Percentiles rank a stretch among this genome's conserved stretches.
Evolutionary conservation across 2,797 vertebrate genomes (phyloP).

Genomic region (Falco columbarius): DNA sequence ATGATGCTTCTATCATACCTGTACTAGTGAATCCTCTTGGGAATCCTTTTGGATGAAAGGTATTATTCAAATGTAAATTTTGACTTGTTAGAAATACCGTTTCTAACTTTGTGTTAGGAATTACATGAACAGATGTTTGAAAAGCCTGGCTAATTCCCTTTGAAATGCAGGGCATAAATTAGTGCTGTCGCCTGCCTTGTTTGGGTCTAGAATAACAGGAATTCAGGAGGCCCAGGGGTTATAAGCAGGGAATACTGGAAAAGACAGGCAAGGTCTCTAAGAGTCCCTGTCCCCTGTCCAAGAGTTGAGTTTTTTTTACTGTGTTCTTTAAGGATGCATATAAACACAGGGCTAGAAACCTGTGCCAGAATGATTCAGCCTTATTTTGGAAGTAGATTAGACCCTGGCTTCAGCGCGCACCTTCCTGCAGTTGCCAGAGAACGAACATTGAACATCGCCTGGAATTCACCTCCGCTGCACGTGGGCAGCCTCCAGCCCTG

Average conservation of each 20-base stretch:
- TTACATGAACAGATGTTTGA: neutral
- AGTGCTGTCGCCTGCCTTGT: rapidly evolving
- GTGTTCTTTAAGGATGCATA: neutral
- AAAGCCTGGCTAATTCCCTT: neutral
- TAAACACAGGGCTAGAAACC: neutral
- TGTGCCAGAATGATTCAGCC: neutral
- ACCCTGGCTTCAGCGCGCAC: neutral
- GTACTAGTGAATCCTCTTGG: neutral
- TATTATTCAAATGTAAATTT: neutral
- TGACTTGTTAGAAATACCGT: neutral
- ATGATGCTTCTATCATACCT: neutral
- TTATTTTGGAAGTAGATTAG: neutral
- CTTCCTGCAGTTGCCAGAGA: neutral
- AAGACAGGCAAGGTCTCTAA: neutral
- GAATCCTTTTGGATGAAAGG: neutral
- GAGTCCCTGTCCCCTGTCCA: neutral
- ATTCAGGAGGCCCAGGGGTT: neutral
- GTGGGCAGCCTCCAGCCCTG: neutral
- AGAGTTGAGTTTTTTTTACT: neutral
- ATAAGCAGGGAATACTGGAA: neutral
- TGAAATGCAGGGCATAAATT: neutral
- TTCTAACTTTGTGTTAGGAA: neutral
- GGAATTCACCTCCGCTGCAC: neutral
- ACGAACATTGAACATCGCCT: neutral
- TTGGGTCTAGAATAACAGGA: neutral